These are phyloP conservation scores for Picathartes gymnocephalus DNA, from an alignment of 2,113 vertebrate genomes.

Conservation along the genomic window DNA sequence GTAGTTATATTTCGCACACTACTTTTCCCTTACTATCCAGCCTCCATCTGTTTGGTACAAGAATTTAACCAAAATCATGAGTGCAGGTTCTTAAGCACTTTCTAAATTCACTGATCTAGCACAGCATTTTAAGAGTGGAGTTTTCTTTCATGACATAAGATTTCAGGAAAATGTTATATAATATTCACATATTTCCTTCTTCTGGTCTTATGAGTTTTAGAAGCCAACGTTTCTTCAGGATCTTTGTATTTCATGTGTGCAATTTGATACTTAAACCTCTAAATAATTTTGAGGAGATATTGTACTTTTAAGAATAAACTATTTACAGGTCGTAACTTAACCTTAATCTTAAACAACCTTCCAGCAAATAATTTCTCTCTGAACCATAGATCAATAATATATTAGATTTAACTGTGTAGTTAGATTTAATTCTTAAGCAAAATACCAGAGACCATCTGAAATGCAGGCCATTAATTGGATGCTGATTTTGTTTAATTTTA, in stretches of 20 bases:
- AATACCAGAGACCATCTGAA: slow-evolving; percentile 37
- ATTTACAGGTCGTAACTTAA: neutral
- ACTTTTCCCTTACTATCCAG: neutral
- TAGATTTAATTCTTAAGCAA: slow-evolving; percentile 18
- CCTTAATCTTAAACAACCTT: neutral
- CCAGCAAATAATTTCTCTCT: neutral
- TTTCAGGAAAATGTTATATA: neutral
- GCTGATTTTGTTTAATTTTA: slow-evolving; percentile 41
- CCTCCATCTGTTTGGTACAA: neutral
- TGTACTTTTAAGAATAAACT: neutral
- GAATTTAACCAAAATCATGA: neutral
- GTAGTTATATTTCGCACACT: neutral
- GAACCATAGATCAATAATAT: neutral
- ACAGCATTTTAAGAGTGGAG: neutral
- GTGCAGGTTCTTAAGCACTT: neutral
- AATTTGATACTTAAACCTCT: neutral
- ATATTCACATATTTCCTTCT: neutral
- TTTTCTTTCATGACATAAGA: neutral
- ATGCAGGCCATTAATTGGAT: slow-evolving; percentile 21
- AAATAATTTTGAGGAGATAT: neutral
- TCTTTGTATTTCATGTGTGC: neutral
- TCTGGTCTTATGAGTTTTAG: neutral
- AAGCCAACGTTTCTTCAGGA: neutral
- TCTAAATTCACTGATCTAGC: neutral
- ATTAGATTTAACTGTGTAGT: neutral